A percentile compares a stretch with the other conserved stretches of the same genome.
These are phyloP conservation scores for Portunus trituberculatus DNA, from an alignment of 1,140 invertebrate genomes.

Conservation along the genomic window DNA sequence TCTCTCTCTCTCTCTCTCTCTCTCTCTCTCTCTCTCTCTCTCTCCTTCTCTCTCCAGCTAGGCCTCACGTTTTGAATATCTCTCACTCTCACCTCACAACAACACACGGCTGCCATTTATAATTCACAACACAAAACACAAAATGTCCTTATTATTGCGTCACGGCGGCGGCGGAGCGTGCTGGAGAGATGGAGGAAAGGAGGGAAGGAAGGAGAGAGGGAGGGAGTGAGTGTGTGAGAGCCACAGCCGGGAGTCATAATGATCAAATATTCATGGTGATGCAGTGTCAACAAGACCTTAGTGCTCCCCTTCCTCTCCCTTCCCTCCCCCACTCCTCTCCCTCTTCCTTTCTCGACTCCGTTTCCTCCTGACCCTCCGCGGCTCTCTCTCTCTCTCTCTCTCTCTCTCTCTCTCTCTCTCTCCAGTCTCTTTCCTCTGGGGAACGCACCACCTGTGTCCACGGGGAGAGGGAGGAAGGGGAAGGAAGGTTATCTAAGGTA, in stretches of 20 bases:
- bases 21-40: background rate
- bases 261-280: slow-evolving; percentile 74
- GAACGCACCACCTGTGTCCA: slow-evolving; percentile 4
- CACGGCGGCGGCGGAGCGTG: background rate
- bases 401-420: background rate
- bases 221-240: slow-evolving; percentile 3
- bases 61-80: background rate
- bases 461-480: background rate
- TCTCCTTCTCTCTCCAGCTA: background rate
- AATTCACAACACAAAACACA: background rate
- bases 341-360: background rate
- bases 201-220: background rate
- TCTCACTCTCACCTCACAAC: background rate
- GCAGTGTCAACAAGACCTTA: slow-evolving; percentile 67
- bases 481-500: slow-evolving; percentile 10
- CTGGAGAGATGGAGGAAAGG: no score
- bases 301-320: background rate
- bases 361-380: background rate
- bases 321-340: background rate
- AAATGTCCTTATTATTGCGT: background rate
- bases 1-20: background rate
- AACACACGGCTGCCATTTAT: background rate
- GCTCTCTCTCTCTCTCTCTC: no score
- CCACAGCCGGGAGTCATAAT: slow-evolving; percentile 60
- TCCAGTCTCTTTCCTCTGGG: background rate